Base-by-base conservation (phyloP, 1,140 invertebrate species). In the Danaus melanippus region DNA sequence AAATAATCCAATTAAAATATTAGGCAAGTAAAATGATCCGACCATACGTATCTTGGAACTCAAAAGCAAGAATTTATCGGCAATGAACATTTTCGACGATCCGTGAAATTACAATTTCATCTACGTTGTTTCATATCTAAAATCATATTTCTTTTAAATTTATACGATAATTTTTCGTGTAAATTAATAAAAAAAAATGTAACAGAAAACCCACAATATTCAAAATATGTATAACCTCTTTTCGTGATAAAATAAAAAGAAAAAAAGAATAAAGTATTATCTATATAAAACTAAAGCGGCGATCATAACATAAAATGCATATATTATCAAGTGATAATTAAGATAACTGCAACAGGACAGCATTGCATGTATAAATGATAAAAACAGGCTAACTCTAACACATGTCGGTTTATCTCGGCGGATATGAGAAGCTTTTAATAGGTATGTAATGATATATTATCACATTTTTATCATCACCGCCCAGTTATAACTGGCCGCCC, bases 101-200 rank as follows among this genome's bases (percentile, higher is more conserved):
- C 73, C 79, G 79, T 83, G 78, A 83, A 83, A 83, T 83, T 83
- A 78, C 76, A 82, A 80, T 80, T 79, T 79, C 69, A 76, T 67
- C 69, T 67, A 71, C 67, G 68, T 68, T 66, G 76, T 67, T 76
- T 71, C 69, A 72, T 71, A 66, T 75, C 62, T 58, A 55, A 62
- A 66, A 66, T 32, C 21, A 32, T 32, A 32, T 32, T 32, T 32
- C 21, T 32, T 5, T 32, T 32, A 32, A 32, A 32, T 32, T 32
- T 21, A 21, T 21, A 21, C 17, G 17, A 32, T 32, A 32, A 1
- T 32, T 32, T 32, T 32, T 32, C 6, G 6, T 3, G 21, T 32
- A 32, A 32, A 32, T 32, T 32, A 32, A n/a, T n/a, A 15, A 15
- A 32, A 32, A 32, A 32, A 32, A 32, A 32, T 32, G 2, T 32